Evolutionary conservation across 2,113 vertebrate genomes (phyloP).

Genomic region (Lampris megalopsis): DNA sequence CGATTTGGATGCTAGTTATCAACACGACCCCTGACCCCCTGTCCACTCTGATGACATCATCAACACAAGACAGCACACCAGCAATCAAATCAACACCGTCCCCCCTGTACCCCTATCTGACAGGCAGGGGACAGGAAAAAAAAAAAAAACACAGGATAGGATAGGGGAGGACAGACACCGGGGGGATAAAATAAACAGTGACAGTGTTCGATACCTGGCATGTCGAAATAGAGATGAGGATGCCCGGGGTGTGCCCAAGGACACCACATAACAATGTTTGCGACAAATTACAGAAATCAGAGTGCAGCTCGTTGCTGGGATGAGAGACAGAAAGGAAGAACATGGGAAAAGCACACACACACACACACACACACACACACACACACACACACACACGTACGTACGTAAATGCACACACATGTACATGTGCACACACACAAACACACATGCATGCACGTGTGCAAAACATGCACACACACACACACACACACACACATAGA

Average conservation of each 20-base stretch:
- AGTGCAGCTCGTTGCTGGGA: constrained; percentile 8
- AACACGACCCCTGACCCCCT: neutral
- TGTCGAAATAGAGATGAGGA: neutral
- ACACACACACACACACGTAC: constrained; percentile 4
- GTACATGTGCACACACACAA: constrained; percentile 4
- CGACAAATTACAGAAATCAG: no score
- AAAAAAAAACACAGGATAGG: neutral
- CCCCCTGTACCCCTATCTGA: neutral
- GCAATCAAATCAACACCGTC: no score
- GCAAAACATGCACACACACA: no score
- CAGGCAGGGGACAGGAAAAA: neutral
- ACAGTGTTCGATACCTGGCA: neutral
- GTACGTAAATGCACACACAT: constrained; percentile 14
- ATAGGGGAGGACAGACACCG: no score
- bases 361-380: constrained; percentile 6
- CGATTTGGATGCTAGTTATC: neutral
- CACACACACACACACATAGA: neutral
- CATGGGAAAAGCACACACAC: constrained; percentile 16
- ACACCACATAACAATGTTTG: no score
- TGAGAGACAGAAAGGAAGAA: neutral
- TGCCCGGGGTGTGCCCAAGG: constrained; percentile 25
- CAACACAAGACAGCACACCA: neutral
- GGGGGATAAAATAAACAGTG: neutral
- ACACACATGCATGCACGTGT: no score
- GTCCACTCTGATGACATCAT: neutral